phyloP scores from a whole-genome alignment of 2,113 vertebrate species.

The Riparia riparia region DNA sequence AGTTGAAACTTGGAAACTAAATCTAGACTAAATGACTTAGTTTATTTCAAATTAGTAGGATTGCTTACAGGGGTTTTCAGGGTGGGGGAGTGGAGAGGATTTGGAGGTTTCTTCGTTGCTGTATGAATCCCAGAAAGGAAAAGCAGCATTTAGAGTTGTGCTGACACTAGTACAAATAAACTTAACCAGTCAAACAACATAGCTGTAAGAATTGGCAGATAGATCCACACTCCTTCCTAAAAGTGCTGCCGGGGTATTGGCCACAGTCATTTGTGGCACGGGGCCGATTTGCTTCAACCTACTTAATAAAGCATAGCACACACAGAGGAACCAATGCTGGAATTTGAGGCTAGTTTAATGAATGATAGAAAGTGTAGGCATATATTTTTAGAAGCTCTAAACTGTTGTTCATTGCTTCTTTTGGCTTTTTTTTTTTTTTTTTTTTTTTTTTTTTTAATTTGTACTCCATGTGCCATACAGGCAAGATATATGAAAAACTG shows the following conservation, averaged over 20 bases:
- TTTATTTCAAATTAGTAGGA: background rate
- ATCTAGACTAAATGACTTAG: background rate
- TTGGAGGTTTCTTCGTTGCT: background rate
- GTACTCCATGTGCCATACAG: fast-evolving
- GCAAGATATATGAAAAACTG: background rate
- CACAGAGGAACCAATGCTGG: background rate
- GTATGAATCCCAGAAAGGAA: background rate
- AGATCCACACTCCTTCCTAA: background rate
- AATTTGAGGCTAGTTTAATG: constrained; percentile 12
- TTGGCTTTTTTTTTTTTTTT: background rate
- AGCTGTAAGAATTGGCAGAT: constrained; percentile 34
- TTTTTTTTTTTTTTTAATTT: background rate
- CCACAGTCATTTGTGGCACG: background rate
- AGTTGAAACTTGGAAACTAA: background rate
- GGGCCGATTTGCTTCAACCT: background rate
- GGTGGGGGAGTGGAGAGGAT: background rate
- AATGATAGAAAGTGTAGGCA: background rate
- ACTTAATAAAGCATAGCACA: constrained; percentile 34
- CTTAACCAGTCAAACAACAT: background rate
- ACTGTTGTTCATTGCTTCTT: background rate
- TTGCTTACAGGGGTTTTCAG: background rate
- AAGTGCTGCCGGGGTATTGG: background rate
- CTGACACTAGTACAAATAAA: background rate
- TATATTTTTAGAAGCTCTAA: background rate
- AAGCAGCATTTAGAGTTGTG: background rate